Evolutionary conservation across 2,797 vertebrate species (phyloP).

Genomic region (Tangara arthus): DNA sequence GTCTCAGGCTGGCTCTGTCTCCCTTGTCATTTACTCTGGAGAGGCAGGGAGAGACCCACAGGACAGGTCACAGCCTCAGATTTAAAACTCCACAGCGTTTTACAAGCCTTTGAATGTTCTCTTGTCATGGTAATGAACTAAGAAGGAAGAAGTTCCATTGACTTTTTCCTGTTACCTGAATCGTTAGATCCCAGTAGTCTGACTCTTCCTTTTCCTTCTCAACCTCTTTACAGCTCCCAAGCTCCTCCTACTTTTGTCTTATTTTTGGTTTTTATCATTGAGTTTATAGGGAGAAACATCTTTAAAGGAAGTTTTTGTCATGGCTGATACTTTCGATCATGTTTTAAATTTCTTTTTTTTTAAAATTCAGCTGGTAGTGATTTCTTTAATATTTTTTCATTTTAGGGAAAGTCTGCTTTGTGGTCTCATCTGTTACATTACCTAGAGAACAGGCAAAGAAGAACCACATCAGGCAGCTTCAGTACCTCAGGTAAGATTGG

Average conservation of each 20-base stretch:
- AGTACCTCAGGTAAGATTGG: conserved; percentile 84
- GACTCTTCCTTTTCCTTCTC: not conserved
- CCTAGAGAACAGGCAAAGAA: conserved; percentile 93
- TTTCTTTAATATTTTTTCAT: not conserved
- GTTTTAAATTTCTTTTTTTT: not conserved
- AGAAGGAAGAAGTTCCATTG: not conserved
- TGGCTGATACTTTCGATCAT: not conserved
- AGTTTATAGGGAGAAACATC: not conserved
- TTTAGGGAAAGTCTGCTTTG: conserved; percentile 94
- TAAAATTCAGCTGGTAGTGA: not conserved
- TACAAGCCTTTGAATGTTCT: not conserved
- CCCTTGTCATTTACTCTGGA: not conserved
- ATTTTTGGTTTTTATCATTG: not conserved
- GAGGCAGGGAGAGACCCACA: not conserved
- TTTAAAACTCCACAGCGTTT: not conserved
- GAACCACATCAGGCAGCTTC: conserved; percentile 85
- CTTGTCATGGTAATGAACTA: not conserved
- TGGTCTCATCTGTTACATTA: conserved; percentile 98
- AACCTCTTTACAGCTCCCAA: not conserved
- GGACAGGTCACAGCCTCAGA: not conserved
- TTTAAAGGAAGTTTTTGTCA: not conserved
- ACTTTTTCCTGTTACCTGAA: not conserved
- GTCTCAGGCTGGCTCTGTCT: not conserved
- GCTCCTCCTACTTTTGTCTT: not conserved
- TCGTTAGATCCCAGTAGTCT: not conserved